A percentile compares a stretch with the other conserved stretches of the same genome.
Conservation (phyloP, 2,113 vertebrate species). For the Antechinus stuartii region DNA sequence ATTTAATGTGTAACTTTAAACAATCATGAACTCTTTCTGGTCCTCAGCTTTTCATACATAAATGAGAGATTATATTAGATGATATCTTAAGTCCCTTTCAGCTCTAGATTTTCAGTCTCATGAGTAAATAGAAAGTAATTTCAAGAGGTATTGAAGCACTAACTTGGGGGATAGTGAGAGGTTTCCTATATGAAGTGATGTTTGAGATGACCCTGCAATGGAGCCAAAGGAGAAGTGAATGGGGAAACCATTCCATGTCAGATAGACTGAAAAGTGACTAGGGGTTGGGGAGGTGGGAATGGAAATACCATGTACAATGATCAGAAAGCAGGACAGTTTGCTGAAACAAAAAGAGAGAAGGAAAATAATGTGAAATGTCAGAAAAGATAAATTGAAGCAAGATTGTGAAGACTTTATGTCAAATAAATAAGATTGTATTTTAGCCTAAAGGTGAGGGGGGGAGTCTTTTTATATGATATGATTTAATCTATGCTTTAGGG, state of each 20-base stretch:
- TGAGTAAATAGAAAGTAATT: background rate
- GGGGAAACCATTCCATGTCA: background rate
- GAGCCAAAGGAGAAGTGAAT: background rate
- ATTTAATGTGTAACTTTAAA: background rate
- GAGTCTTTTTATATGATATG: background rate
- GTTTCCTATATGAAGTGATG: background rate
- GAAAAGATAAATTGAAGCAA: background rate
- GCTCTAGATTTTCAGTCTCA: background rate
- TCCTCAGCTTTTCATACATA: background rate
- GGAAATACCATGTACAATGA: background rate
- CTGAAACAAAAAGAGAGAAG: background rate
- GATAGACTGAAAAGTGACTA: background rate
- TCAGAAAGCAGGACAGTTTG: background rate
- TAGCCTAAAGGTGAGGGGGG: background rate
- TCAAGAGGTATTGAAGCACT: background rate
- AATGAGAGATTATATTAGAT: background rate
- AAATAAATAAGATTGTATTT: background rate
- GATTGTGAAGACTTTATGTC: background rate
- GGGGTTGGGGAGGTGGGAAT: background rate
- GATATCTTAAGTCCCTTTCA: background rate
- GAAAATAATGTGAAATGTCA: background rate
- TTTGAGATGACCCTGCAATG: background rate
- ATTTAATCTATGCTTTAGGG: background rate
- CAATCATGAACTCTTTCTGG: background rate
- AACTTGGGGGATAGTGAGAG: background rate